Evolutionary conservation across 1,140 invertebrate genomes (phyloP), one percentile per base, ranked within the genome.

Genomic region (Pomacea maculata): DNA sequence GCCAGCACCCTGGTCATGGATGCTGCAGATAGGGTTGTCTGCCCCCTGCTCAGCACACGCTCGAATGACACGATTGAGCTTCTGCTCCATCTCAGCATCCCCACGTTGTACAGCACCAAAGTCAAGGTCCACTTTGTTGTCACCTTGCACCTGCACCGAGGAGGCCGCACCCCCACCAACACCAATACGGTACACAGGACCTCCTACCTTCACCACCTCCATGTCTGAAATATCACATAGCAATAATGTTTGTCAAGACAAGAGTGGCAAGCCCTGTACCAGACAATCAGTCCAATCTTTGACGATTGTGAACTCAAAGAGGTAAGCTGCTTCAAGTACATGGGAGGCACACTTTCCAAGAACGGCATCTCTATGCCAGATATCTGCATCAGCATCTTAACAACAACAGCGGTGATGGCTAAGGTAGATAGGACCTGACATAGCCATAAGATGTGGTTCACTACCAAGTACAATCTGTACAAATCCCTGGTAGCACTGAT

Each of bases 21-120:
- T 98, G 92, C 96, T 96, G 72, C 96, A 92, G 85, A 99, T 98
- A 6, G 97, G 98, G 93, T 99, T 99, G 1, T 93, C 90, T 5
- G 93, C 83, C 55, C 94, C 94, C 86, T 94, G 90, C 92, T 99
- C 98, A 3, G 97, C 92, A 89, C 98, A 99, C 8, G 96, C 96
- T 83, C 98, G 93, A 1, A 99, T 96, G 11, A 99, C 94, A 82
- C 98, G 92, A 91, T 99, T 99, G 17, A 99, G 88, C 91, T 99
- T 99, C 88, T 99, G 97, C 85, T 98, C 98, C 98, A 99, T 99
- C 93, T 99, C 98, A 3, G 98, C 95, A 93, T 99, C 98, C 64
- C 98, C 97, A 92, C 98, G 93, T 92, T 99, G 98, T 0, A 99
- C 98, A 8, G 98, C 98, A 86, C 96, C 96, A 87, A 98, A 98